Evolutionary conservation across 2,797 vertebrate genomes (phyloP).

Genomic region (Dallia pectoralis): DNA sequence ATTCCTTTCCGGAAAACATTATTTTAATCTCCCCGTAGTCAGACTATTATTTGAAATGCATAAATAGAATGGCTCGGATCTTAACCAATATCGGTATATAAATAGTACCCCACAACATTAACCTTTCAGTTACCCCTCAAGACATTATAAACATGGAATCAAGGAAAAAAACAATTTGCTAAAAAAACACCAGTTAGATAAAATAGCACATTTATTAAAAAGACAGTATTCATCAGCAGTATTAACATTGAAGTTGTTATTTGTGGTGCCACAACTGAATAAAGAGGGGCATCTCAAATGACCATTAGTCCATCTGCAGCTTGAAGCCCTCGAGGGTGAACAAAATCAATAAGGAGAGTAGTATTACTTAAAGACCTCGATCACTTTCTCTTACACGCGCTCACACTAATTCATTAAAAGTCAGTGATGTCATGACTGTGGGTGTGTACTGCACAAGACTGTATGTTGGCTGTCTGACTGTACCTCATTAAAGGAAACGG

Average conservation of each 20-base stretch:
- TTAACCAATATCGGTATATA: no score
- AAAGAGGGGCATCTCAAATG: conserved; percentile 43
- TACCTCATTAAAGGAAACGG: conserved; percentile 17
- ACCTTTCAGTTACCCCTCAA: not conserved
- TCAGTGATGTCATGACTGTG: not conserved
- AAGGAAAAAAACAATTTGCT: not conserved
- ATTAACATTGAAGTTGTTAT: conserved; percentile 56
- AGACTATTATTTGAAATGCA: no score
- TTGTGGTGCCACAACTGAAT: conserved; percentile 44
- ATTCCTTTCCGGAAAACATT: no score
- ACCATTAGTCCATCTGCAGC: conserved; percentile 48
- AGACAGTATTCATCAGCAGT: conserved; percentile 75
- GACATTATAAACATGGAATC: not conserved
- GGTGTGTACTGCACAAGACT: not conserved
- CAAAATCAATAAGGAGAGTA: conserved; percentile 40
- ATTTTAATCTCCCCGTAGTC: no score
- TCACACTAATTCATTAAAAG: conserved; percentile 2
- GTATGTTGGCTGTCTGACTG: not conserved
- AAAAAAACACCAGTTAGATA: conserved; percentile 64
- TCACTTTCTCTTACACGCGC: conserved; percentile 1
- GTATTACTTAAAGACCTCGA: conserved; percentile 20
- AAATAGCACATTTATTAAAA: conserved; percentile 88
- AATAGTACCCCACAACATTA: not conserved
- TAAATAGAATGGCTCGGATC: no score
- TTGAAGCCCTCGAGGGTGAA: conserved; percentile 37